Evolutionary conservation across 1,140 invertebrate species (phyloP).

Genomic region (Neodiprion pinetum): DNA sequence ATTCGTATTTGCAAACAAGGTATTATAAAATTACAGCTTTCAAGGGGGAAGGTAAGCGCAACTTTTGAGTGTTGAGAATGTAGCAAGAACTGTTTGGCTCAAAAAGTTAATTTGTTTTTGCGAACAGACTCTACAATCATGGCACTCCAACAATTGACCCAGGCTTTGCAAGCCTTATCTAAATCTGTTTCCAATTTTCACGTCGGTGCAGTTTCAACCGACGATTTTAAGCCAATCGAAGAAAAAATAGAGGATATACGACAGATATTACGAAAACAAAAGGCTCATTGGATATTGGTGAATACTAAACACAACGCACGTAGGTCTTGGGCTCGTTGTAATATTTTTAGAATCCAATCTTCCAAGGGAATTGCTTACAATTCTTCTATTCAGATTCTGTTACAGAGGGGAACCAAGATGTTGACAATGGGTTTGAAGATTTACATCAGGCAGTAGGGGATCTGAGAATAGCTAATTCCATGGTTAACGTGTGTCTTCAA

Average conservation of each 20-base stretch:
- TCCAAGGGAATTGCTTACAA: neutral
- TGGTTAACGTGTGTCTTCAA: conserved; percentile 33
- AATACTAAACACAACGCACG: conserved; percentile 30
- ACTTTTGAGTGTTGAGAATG: no score
- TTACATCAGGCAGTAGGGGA: conserved; percentile 33
- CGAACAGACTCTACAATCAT: neutral
- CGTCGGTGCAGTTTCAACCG: conserved; percentile 37
- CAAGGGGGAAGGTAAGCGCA: no score
- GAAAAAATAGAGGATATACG: conserved; percentile 40
- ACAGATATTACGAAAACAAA: conserved; percentile 31
- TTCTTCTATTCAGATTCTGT: conserved; percentile 13
- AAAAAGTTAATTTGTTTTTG: no score
- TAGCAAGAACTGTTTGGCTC: no score
- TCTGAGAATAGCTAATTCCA: conserved; percentile 29
- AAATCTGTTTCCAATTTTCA: conserved; percentile 35
- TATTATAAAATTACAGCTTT: no score
- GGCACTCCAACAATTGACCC: neutral
- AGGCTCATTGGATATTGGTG: conserved; percentile 35
- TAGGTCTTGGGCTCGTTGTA: conserved; percentile 28
- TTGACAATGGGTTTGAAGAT: conserved; percentile 14
- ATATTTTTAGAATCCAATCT: neutral
- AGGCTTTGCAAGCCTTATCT: conserved; percentile 19
- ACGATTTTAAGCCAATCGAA: conserved; percentile 43
- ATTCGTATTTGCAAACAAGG: no score
- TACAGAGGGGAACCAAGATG: neutral